Evolutionary conservation across 2,888 invertebrate species (phyloP), one percentile per base, ranked within the genome.

Genomic region (Drosophila percnosoma): DNA sequence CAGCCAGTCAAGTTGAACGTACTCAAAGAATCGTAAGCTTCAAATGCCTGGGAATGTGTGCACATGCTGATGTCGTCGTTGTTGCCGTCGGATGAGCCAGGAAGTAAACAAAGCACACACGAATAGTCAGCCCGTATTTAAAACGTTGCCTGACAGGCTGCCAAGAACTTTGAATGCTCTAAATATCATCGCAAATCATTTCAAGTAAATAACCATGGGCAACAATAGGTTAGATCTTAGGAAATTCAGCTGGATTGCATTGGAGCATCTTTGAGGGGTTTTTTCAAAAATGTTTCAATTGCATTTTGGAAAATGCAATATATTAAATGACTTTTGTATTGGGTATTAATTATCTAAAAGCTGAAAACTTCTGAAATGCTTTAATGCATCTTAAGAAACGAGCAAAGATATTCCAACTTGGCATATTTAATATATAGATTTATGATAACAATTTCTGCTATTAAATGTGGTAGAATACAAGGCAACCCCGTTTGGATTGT

Each of bases 1-100:
- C 85, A 83, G 72, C 63, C 87, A 84, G 76, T 83, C 80, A 87
- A 87, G 89, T 89, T 89, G 89, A 89, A 87, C 87, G 89, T 84
- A 87, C 87, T 85, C 82, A 71, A 85, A 75, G 79, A 72, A 73
- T 64, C 73, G 69, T 78, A 75, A 82, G 73, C 80, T 70, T 80
- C 68, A 69, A 87, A 79, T 77, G 72, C 70, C 89, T 87, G 87
- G 81, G 87, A 87, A 87, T 77, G 49, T 68, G 70, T 68, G 79
- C 87, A 87, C 72, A 89, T 87, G 81, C 61, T 65, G 48, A 48
- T 42, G 79, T 70, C 73, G 66, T 51, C 66, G 68, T 45, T 60
- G 53, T 55, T 40, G 62, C 51, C 65, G 52, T 70, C 63, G 80
- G 82, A 87, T 88, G 83, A 88, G 86, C 86, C 88, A 80, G 82